Base-by-base conservation (phyloP, 1,140 invertebrate genomes). In the Cepaea nemoralis region DNA sequence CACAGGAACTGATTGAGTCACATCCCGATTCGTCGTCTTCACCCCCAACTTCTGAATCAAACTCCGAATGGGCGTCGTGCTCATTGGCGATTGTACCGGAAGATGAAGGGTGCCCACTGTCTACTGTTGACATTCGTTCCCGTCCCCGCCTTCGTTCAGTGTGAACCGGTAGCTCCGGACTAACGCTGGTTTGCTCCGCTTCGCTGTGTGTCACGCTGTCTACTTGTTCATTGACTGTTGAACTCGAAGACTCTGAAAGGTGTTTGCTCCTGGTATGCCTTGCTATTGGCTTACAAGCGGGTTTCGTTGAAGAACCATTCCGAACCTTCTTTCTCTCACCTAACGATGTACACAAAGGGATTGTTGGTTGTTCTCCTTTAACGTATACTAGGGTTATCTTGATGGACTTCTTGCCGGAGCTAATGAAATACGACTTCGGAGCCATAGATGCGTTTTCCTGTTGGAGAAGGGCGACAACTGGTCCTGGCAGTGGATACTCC, bases 301-400 rank as follows among this genome's bases (percentile, higher is more conserved):
- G 39, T 24, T 80, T 80, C n/a, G 40, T 35, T 3, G 78, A 48
- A 1, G 42, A 55, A 24, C 40, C 24, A 35, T 80, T 42, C 24
- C 78, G 78, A 14, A 27, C 6, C 22, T 73, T 71, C 48, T 80
- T 80, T 42, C 78, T 39, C 14, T 80, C 42, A 1, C 0, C 45
- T 27, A 69, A 50, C n/a, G 78, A 37, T 33, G 48, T 35, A 37
- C 40, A 2, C 37, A 48, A 2, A 27, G 22, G 33, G 37, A 8
- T 10, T 42, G 14, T 31, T 24, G 71, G 71, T 37, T 71, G 55
- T 12, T 80, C 37, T 31, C 55, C 78, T 73, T 80, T 80, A 22
- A 69, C 40, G 78, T 80, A 80, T 6, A 80, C 78, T 37, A 80
- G 78, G 5, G 78, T 80, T 45, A 80, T 80, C 48, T 80, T 80